Base-by-base conservation (phyloP, 2,797 vertebrate genomes). In the Malurus leucopterus region DNA sequence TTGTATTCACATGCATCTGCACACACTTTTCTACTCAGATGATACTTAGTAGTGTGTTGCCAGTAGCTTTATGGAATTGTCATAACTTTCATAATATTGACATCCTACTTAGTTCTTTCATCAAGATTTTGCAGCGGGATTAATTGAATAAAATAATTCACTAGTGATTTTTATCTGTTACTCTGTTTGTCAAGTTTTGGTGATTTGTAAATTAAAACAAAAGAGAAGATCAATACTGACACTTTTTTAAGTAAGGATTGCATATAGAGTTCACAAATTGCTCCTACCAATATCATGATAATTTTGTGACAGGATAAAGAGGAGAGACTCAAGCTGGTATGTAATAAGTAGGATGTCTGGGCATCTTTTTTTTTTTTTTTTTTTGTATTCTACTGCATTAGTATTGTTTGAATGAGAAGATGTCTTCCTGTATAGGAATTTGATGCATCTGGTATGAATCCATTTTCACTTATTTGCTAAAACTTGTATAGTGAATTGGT, bases 241-340 rank as follows among this genome's bases (percentile, higher is more conserved):
- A 9, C 1, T 0, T 16, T 38, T 86, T 54, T 84, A 15, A 1
- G 1, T 41, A 61, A 43, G 40, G 7, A 32, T 44, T 69, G 19
- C 16, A 65, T 86, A 29, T 38, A 19, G 29, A 59, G 4, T 51
- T 74, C 46, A 62, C 23, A 32, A 69, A 40, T 44, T 61, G 14
- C 49, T 84, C 11, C 19, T 55, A 36, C 38, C 24, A 23, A 4
- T 47, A 34, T 69, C 8, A 12, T 23, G 13, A 15, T 47, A 68
- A 54, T 49, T 87, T 85, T 86, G 6, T 62, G 24, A 30, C 72
- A 61, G 11, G 19, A 11, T 83, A 8, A 40, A 77, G 57, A 57
- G 22, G 18, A 86, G 51, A 53, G 13, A 44, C 3, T 26, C 1
- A 2, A 5, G 3, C 14, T 85, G 36, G 8, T 91, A n/a, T 2